Evolutionary conservation across 2,888 invertebrate species (phyloP), one percentile per base, ranked within the genome.

Genomic region (Tortricodes alternella): DNA sequence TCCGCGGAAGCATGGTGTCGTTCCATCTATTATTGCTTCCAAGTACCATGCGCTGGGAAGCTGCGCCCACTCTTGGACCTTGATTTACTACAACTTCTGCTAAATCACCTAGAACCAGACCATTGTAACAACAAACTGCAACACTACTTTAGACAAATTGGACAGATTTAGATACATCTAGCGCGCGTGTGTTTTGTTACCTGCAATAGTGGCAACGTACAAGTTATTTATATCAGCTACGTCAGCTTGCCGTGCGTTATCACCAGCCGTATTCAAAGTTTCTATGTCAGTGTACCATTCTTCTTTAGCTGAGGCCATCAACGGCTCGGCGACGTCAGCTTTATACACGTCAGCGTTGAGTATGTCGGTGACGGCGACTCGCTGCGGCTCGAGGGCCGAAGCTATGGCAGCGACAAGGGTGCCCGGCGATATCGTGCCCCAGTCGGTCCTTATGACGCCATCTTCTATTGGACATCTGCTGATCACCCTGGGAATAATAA

Each of bases 61-160:
- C 72, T 0, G 85, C 67, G 0, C 86, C 86, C 3, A 88, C 83
- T 37, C 90, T 72, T 0, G 93, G 92, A 0, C 93, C 93, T 73
- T 94, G 94, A 65, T 93, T 92, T 6, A 94, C 86, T 3, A 93
- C 90, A 46, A 94, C 92, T 79, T 94, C 94, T 3, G 94, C 94
- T 62, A 95, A 76, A 73, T 95, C 94, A 44, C 94, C 94, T 92
- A 76, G 64, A 80, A 76, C 23, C 11, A n/a, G n/a, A n/a, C n/a
- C n/a, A n/a, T n/a, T n/a, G n/a, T 0, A 29, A 29, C 29, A 29
- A 11, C 29, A 29, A 29, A 4, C 4, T 5, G 29, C 29, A 29
- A n/a, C 11, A 29, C n/a, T n/a, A 27, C 4, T 3, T 9, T n/a
- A 29, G 11, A n/a, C 2, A 43, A n/a, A 15, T 19, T 3, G 1